Evolutionary conservation across 2,888 invertebrate genomes (phyloP).

Genomic region (Caenorhabditis becei): DNA sequence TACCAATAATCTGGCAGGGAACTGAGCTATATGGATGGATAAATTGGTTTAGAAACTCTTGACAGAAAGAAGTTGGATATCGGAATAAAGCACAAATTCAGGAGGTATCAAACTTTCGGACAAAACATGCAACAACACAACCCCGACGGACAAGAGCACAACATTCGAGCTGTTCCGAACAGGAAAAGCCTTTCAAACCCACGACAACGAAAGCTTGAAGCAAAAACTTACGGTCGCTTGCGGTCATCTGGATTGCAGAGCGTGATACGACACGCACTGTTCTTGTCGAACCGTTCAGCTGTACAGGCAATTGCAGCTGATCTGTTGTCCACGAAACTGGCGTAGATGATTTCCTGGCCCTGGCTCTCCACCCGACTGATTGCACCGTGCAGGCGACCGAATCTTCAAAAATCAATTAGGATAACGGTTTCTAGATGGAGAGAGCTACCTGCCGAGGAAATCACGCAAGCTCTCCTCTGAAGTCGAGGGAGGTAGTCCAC

Average conservation of each 20-base stretch:
- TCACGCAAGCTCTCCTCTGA: constrained; percentile 16
- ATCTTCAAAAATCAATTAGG: constrained; percentile 1
- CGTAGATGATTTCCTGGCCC: constrained; percentile 48
- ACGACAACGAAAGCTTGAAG: no score
- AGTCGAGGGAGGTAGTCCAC: constrained; percentile 48
- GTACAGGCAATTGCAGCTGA: constrained; percentile 58
- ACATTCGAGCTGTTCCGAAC: no score
- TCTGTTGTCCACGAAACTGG: constrained; percentile 65
- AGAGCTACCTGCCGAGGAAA: constrained; percentile 50
- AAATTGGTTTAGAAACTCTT: no score
- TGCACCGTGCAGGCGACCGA: no score
- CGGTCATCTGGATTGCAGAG: constrained; percentile 44
- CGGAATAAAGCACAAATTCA: no score
- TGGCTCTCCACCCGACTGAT: constrained; percentile 49
- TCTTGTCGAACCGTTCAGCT: constrained; percentile 43
- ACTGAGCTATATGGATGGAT: not conserved
- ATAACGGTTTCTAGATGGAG: not conserved
- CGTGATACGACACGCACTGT: constrained; percentile 35
- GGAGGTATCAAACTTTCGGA: no score
- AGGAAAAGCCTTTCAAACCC: no score
- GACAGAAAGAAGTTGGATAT: no score
- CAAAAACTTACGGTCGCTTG: constrained; percentile 20
- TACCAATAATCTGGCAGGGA: constrained; percentile 15
- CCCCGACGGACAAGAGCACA: no score
- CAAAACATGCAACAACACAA: no score